Evolutionary conservation across 2,113 vertebrate genomes (phyloP).

Genomic region (Anoplopoma fimbria): DNA sequence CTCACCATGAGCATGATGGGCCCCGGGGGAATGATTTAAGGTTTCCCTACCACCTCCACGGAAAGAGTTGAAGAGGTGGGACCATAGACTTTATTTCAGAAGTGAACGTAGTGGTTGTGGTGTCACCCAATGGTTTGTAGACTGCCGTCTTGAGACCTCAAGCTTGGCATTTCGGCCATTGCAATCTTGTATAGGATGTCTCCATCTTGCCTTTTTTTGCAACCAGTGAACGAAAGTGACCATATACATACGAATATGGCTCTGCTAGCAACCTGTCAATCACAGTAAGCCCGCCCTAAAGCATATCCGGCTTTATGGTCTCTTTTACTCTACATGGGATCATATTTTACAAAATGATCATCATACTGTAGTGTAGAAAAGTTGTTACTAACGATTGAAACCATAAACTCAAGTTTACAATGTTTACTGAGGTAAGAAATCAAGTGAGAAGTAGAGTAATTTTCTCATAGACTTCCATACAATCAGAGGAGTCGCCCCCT

Average conservation of each 20-base stretch:
- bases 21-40: not conserved
- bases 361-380: not conserved
- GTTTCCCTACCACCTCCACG: conserved; percentile 7
- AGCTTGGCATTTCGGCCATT: not conserved
- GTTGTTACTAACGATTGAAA: too few relatives aligned
- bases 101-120: not conserved
- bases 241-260: not conserved
- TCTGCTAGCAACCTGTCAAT: not conserved
- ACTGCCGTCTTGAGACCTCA: not conserved
- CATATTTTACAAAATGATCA: not conserved
- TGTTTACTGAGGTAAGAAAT: not conserved
- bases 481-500: not conserved
- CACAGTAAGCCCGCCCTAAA: too few relatives aligned
- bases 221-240: not conserved
- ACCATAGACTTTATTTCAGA: not conserved
- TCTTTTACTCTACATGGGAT: not conserved
- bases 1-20: not conserved
- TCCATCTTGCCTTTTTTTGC: too few relatives aligned
- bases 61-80: conserved; percentile 6
- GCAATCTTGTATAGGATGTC: not conserved
- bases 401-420: too few relatives aligned
- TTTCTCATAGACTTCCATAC: not conserved
- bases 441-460: not conserved
- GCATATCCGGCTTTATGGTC: too few relatives aligned
- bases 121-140: not conserved